Evolutionary conservation across 1,140 invertebrate species (phyloP).

Genomic region (Centruroides sculpturatus): DNA sequence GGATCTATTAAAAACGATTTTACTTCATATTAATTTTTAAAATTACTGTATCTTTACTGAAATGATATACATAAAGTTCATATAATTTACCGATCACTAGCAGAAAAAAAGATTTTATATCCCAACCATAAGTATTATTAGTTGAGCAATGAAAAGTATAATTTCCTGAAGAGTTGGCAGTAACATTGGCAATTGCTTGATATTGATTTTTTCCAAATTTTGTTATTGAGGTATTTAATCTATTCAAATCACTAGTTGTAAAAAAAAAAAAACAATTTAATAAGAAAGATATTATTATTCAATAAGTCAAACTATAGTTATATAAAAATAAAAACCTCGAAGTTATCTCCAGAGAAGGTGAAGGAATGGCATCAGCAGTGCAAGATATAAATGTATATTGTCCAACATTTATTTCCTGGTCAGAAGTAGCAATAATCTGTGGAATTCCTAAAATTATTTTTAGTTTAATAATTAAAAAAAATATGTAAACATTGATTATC

Average conservation of each 20-base stretch:
- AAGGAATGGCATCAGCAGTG: slow-evolving; percentile 12
- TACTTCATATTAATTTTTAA: neutral
- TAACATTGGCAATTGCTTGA: slow-evolving; percentile 8
- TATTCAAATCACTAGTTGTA: too few relatives aligned
- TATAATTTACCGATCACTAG: slow-evolving; percentile 4
- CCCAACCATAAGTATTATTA: slow-evolving; percentile 9
- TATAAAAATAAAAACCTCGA: slow-evolving; percentile 1
- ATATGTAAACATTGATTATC: neutral
- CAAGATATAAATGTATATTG: slow-evolving; percentile 7
- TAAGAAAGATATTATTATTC: too few relatives aligned
- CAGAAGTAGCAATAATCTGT: slow-evolving; percentile 8
- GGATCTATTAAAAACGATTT: neutral
- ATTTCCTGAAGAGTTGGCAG: neutral
- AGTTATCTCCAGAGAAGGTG: slow-evolving; percentile 5
- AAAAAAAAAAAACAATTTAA: too few relatives aligned
- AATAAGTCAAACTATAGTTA: too few relatives aligned
- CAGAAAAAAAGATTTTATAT: slow-evolving; percentile 3
- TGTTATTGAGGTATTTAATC: neutral
- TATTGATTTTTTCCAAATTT: slow-evolving; percentile 6
- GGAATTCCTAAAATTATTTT: slow-evolving; percentile 2
- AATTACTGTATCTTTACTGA: too few relatives aligned
- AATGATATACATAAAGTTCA: neutral
- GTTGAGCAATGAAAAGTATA: slow-evolving; percentile 7
- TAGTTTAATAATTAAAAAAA: neutral
- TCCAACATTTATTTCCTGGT: slow-evolving; percentile 6